phyloP scores from a whole-genome alignment of 2,113 vertebrate species.

The Malurus cyaneus region DNA sequence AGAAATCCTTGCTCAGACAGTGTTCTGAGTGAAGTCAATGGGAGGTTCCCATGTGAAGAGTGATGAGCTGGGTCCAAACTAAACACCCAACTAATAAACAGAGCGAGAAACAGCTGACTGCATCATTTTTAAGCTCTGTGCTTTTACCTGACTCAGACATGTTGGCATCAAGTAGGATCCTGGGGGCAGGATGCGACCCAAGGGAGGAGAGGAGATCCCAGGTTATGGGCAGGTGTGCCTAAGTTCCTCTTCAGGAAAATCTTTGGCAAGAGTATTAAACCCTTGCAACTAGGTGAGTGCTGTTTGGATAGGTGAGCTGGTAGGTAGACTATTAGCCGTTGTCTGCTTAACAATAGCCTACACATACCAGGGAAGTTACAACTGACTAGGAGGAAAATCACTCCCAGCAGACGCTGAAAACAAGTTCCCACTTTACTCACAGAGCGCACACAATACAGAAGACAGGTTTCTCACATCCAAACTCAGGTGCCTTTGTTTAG shows the following conservation, averaged over 20 bases:
- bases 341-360: conserved; percentile 7
- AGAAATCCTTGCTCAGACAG: not conserved
- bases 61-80: conserved; percentile 20
- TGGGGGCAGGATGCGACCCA: not conserved
- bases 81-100: not conserved
- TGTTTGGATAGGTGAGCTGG: not conserved
- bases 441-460: not conserved
- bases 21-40: conserved; percentile 1
- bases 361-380: not conserved
- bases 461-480: not conserved
- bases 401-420: not conserved
- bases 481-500: not conserved
- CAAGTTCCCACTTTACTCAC: not conserved
- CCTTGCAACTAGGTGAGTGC: not conserved
- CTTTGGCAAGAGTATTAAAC: not conserved
- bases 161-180: not conserved
- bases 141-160: conserved; percentile 16
- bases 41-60: not conserved
- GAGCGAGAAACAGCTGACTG: conserved; percentile 1
- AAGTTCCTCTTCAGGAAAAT: conserved; percentile 14
- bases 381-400: not conserved
- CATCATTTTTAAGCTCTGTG: not conserved
- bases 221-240: not conserved
- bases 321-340: not conserved
- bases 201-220: not conserved